Evolutionary conservation across 2,797 vertebrate species (phyloP).

Genomic region (Leptoclinus maculatus): DNA sequence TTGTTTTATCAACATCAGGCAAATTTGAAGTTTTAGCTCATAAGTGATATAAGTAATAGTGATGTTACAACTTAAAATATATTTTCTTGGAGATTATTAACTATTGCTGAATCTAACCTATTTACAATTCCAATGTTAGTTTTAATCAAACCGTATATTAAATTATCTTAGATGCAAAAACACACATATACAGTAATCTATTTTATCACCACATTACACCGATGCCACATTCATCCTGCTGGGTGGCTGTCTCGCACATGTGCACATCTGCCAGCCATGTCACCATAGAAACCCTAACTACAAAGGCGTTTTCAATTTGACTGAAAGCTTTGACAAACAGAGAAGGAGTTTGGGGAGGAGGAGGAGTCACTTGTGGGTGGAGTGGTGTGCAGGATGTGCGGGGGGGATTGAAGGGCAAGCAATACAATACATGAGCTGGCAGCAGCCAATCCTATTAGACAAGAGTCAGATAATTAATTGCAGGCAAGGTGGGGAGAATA

Average conservation of each 20-base stretch:
- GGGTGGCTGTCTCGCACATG: background rate
- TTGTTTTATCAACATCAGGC: background rate
- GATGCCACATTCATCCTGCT: background rate
- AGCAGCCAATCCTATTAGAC: constrained; percentile 82
- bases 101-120: background rate
- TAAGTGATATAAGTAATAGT: background rate
- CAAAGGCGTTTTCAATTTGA: constrained; percentile 49
- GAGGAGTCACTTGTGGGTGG: constrained; percentile 10
- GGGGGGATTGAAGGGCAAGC: constrained; percentile 74
- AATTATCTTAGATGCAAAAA: background rate
- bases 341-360: constrained; percentile 4
- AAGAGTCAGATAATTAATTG: constrained; percentile 77
- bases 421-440: constrained; percentile 82
- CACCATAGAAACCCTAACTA: constrained; percentile 17
- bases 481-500: constrained; percentile 57
- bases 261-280: constrained; percentile 8
- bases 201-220: background rate
- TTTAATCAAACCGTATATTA: background rate
- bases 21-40: background rate
- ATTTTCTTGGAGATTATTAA: background rate
- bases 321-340: constrained; percentile 39
- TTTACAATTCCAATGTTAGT: background rate
- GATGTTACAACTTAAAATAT: background rate
- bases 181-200: background rate
- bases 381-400: constrained; percentile 54